Evolutionary conservation across 2,797 vertebrate genomes (phyloP).

Genomic region (Falco cherrug): DNA sequence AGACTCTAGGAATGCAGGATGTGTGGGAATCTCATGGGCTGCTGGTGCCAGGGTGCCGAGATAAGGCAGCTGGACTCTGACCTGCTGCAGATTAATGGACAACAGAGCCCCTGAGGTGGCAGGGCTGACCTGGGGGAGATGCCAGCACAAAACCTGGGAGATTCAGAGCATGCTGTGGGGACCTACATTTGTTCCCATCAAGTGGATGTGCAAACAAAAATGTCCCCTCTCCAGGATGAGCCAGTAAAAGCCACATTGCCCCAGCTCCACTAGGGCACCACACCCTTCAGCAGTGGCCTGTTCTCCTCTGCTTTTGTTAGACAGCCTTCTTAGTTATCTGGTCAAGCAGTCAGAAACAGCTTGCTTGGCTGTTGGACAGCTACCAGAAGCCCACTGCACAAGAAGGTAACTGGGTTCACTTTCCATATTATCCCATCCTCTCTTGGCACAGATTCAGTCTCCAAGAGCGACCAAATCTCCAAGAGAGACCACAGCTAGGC

Average conservation of each 20-base stretch:
- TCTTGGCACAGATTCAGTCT: not conserved
- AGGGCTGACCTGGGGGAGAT: not conserved
- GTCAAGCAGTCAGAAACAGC: not conserved
- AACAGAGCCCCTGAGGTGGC: not conserved
- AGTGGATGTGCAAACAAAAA: not conserved
- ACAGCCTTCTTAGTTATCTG: not conserved
- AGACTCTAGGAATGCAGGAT: not conserved
- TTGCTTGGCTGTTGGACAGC: not conserved
- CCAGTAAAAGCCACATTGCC: not conserved
- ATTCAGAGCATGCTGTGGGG: fast-evolving
- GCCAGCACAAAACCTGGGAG: not conserved
- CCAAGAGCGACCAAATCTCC: not conserved
- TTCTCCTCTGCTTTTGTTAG: not conserved
- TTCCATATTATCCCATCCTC: not conserved
- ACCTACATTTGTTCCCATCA: not conserved
- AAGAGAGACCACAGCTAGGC: not conserved
- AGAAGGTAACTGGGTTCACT: not conserved
- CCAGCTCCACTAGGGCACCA: not conserved
- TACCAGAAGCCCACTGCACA: not conserved
- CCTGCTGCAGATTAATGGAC: not conserved
- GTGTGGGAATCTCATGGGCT: not conserved
- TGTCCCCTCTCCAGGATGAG: not conserved
- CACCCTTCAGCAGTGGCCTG: not conserved
- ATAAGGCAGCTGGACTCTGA: not conserved
- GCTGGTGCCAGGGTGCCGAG: not conserved